A percentile compares a stretch with the other conserved stretches of the same genome.
These are phyloP conservation scores for Accipiter cooperii DNA, from an alignment of 2,113 vertebrate species.

Conservation along the genomic window DNA sequence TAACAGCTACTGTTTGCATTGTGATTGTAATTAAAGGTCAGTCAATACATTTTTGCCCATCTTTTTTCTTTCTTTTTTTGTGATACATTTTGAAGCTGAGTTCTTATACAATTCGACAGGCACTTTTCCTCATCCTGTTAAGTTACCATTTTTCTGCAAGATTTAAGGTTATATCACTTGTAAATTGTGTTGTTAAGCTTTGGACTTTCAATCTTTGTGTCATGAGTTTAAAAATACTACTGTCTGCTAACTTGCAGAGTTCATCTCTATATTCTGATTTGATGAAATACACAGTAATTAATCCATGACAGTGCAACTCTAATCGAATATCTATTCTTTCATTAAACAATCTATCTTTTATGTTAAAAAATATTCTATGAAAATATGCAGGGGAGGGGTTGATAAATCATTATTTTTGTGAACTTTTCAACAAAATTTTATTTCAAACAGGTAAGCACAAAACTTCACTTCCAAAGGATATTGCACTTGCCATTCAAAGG, in stretches of 20 bases:
- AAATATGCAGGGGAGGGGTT: background rate
- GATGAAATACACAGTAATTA: background rate
- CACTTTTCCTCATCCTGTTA: background rate
- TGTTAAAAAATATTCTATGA: background rate
- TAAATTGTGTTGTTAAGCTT: background rate
- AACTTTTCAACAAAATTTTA: background rate
- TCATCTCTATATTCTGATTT: background rate
- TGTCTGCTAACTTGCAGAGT: background rate
- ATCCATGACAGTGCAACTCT: background rate
- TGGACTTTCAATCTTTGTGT: background rate
- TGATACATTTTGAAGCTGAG: background rate
- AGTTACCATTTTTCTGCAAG: background rate
- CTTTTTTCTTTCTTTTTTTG: background rate
- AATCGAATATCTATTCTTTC: background rate
- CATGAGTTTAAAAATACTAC: background rate
- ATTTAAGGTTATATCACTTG: background rate
- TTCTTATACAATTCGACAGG: background rate
- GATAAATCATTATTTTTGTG: background rate
- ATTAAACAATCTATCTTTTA: background rate
- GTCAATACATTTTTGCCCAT: slow-evolving; percentile 2
- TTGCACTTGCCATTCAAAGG: slow-evolving; percentile 69
- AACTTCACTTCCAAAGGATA: slow-evolving; percentile 65
- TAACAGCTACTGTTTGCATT: slow-evolving; percentile 76
- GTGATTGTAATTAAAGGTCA: slow-evolving; percentile 77
- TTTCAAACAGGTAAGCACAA: slow-evolving; percentile 69